A percentile compares a stretch with the other conserved stretches of the same genome.
Evolutionary conservation across 2,113 vertebrate species (phyloP).

Genomic region (Athene noctua): DNA sequence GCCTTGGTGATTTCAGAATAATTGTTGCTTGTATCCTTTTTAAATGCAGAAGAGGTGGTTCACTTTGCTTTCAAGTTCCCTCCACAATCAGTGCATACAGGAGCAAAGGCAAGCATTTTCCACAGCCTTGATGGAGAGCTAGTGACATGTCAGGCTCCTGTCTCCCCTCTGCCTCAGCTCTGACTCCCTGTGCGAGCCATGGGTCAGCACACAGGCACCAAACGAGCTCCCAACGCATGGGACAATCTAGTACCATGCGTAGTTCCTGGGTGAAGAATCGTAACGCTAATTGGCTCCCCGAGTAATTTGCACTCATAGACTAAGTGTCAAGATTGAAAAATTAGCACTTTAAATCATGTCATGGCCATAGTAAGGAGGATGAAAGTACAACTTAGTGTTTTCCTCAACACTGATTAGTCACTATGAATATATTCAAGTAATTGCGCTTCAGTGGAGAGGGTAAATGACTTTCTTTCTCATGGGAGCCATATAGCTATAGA

Average conservation of each 20-base stretch:
- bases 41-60: neutral
- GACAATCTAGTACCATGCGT: neutral
- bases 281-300: neutral
- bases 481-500: neutral
- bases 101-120: neutral
- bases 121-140: neutral
- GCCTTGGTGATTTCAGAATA: neutral
- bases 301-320: conserved; percentile 10
- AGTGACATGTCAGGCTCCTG: neutral
- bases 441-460: neutral
- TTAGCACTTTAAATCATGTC: conserved; percentile 10
- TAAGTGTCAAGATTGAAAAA: conserved; percentile 48
- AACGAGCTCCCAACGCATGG: neutral
- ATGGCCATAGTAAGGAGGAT: neutral
- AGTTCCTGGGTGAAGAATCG: neutral
- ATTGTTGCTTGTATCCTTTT: neutral
- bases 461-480: conserved; percentile 27
- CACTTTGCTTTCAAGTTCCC: neutral
- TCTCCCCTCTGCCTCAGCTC: neutral
- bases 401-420: conserved; percentile 49
- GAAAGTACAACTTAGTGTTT: conserved; percentile 20
- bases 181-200: neutral
- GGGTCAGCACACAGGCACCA: neutral
- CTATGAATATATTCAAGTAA: conserved; percentile 18
- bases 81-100: rapidly evolving